phyloP scores from a whole-genome alignment of 2,113 vertebrate species.

The Anser brachyrhynchus region DNA sequence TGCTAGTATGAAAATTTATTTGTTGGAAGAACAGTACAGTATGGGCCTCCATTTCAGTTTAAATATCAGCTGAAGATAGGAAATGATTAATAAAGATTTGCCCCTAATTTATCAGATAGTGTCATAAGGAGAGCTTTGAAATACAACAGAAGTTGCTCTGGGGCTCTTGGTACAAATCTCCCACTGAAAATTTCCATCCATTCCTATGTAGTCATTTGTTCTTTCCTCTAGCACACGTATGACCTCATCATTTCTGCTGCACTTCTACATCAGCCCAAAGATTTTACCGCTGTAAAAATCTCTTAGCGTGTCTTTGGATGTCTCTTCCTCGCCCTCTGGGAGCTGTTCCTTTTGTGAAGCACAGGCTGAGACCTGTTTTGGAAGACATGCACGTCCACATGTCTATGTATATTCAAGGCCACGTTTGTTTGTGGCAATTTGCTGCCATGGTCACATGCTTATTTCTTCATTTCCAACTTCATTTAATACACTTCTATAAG shows the following conservation, averaged over 20 bases:
- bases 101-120: background rate
- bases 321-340: background rate
- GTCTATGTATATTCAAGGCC: background rate
- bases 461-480: slow-evolving; percentile 1
- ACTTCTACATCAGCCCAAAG: background rate
- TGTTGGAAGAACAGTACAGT: background rate
- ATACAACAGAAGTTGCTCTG: background rate
- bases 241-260: background rate
- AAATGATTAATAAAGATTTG: background rate
- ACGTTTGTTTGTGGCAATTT: background rate
- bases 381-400: background rate
- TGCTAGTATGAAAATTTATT: background rate
- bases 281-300: background rate
- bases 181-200: background rate
- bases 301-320: background rate
- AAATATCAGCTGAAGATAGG: background rate
- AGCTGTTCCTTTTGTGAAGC: background rate
- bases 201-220: background rate
- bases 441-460: background rate
- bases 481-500: slow-evolving; percentile 27
- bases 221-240: background rate
- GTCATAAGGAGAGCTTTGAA: background rate
- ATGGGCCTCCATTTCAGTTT: background rate
- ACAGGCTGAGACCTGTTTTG: background rate
- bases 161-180: background rate